Percentiles rank a stretch among this genome's conserved stretches.
Evolutionary conservation across 2,113 vertebrate genomes (phyloP).

Genomic region (Acanthochromis polyacanthus): DNA sequence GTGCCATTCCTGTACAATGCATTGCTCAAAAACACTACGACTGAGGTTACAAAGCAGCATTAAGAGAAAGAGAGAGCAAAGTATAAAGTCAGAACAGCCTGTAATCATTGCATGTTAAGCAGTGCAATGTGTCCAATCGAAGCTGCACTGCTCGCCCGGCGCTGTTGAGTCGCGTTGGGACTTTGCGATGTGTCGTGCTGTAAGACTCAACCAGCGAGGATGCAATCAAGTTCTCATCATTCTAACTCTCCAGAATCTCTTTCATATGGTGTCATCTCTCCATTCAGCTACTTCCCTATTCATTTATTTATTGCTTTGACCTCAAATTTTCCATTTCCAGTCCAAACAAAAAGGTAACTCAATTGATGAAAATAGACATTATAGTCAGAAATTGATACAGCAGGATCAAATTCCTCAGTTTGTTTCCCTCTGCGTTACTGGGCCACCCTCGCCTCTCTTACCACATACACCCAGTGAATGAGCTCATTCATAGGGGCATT

Average conservation of each 20-base stretch:
- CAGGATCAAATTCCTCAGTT: slow-evolving; percentile 68
- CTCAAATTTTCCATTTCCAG: slow-evolving; percentile 68
- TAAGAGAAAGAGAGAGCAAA: slow-evolving; percentile 42
- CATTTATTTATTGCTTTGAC: slow-evolving; percentile 83
- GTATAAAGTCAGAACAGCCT: slow-evolving; percentile 39
- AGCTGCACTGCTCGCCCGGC: slow-evolving; percentile 31
- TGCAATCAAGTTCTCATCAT: slow-evolving; percentile 34
- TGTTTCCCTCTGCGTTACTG: slow-evolving; percentile 64
- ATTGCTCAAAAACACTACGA: slow-evolving; percentile 49
- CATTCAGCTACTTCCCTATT: slow-evolving; percentile 78
- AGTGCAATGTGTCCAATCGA: slow-evolving; percentile 53
- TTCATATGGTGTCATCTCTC: slow-evolving; percentile 77
- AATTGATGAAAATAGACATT: slow-evolving; percentile 77
- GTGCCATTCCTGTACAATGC: slow-evolving; percentile 55
- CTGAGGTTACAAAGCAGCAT: slow-evolving; percentile 44
- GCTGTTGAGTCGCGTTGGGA: slow-evolving; percentile 30
- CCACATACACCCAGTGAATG: slow-evolving; percentile 70
- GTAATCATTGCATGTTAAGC: slow-evolving; percentile 51
- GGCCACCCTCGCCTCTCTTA: slow-evolving; percentile 63
- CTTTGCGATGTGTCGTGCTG: slow-evolving; percentile 18
- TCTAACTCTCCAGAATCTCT: slow-evolving; percentile 64
- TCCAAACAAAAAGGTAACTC: slow-evolving; percentile 80
- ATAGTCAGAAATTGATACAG: slow-evolving; percentile 64
- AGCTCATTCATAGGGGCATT: slow-evolving; percentile 63
- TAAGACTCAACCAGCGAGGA: slow-evolving; percentile 36